phyloP scores from a whole-genome alignment of 2,797 vertebrate species.

The Onychomys leucogaster region DNA sequence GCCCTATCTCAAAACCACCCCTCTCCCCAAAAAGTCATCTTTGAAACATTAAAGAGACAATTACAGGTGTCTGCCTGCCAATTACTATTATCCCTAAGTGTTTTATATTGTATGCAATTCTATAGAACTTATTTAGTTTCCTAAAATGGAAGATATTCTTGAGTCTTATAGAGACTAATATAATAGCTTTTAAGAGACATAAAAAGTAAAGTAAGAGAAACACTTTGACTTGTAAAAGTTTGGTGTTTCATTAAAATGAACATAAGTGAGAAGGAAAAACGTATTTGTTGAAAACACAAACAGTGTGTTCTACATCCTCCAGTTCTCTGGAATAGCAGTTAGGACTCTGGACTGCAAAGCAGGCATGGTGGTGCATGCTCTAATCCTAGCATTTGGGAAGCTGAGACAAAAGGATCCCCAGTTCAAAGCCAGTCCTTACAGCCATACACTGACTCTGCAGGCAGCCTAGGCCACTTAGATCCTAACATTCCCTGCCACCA shows the following conservation, averaged over 20 bases:
- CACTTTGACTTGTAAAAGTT: background rate
- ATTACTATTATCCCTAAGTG: slow-evolving; percentile 6
- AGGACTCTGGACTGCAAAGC: background rate
- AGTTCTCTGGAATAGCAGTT: background rate
- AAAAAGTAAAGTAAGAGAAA: slow-evolving; percentile 15
- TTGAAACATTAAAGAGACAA: slow-evolving; percentile 47
- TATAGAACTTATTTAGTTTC: slow-evolving; percentile 31
- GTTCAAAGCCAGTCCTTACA: background rate
- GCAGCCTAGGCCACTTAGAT: background rate
- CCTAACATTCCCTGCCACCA: background rate
- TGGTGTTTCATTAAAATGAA: slow-evolving; percentile 15
- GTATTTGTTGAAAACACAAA: background rate
- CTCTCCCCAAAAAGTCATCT: background rate
- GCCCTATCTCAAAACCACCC: no score
- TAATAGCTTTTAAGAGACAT: slow-evolving; percentile 7
- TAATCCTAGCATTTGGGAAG: background rate
- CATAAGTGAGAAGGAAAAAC: slow-evolving; percentile 15
- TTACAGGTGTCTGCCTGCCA: background rate
- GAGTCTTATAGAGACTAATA: slow-evolving; percentile 19
- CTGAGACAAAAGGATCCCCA: background rate
- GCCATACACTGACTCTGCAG: background rate
- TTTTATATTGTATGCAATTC: background rate
- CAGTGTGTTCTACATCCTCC: background rate
- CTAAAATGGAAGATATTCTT: slow-evolving; percentile 8
- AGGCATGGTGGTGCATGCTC: background rate